Evolutionary conservation across 2,797 vertebrate species (phyloP), one percentile per base, ranked within the genome.

Genomic region (Myotis pilosus): DNA sequence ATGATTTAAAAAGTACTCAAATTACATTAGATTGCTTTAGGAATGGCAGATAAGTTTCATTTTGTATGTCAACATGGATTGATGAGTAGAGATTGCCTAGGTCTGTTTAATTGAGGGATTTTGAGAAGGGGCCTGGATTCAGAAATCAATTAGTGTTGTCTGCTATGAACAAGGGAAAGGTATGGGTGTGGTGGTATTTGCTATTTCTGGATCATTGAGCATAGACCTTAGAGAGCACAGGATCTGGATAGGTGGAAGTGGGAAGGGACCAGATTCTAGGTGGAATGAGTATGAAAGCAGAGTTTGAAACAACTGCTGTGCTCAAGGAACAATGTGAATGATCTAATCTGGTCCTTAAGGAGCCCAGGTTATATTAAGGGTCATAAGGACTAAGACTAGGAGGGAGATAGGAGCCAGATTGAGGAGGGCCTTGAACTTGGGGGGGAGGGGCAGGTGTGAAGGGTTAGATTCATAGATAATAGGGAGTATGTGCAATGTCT

Each of bases 41-140:
- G 76, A 94, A 87, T 79, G 83, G 23, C 66, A 89, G 30, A 13
- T 66, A 62, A 57, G 6, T 89, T 94, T 93, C 30, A 23, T 94
- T 94, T 87, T 78, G 2, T 69, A 9, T 74, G n/a, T 82, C 44
- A 82, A 1, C 13, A 30, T 82, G 72, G 47, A 60, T 80, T 91
- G 76, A 87, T 88, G 57, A 88, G 22, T 91, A 60, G 91, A 64
- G 51, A 53, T 71, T 71, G 33, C 64, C 6, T 84, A 75, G 68
- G 20, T 60, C 60, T 49, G 38, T 74, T 84, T 57, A 57, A 55
- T 23, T 79, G 64, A 83, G 28, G 72, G 41, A 82, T 91, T 94
- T 92, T 85, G 92, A 93, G 44, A 90, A 84, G 60, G 38, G 62
- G 28, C 85, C 64, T 76, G 20, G 72, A 79, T 86, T 91, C 33